phyloP scores from a whole-genome alignment of 1,140 invertebrate genomes.

The Neodiprion virginianus region DNA sequence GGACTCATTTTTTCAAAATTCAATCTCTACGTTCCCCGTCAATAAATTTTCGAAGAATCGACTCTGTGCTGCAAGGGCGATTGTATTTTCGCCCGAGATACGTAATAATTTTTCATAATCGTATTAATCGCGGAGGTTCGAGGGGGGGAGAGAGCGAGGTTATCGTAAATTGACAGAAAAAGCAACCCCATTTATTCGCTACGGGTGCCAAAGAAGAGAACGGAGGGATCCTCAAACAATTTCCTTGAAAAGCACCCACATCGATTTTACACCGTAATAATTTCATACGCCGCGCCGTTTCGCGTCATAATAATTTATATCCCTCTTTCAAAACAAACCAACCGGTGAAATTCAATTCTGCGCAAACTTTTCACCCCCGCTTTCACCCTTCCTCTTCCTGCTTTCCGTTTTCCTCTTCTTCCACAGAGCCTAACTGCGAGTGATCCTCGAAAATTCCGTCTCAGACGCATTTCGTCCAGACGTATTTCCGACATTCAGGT shows the following conservation, averaged over 20 bases:
- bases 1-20: too few species aligned
- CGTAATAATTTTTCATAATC: too few species aligned
- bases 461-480: too few species aligned
- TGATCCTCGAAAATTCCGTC: not conserved
- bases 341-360: conserved; percentile 1
- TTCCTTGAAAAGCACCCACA: not conserved
- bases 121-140: not conserved
- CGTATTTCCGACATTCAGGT: too few species aligned
- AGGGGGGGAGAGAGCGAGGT: not conserved
- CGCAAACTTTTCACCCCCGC: not conserved
- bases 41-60: too few species aligned
- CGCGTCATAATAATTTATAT: not conserved
- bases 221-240: not conserved
- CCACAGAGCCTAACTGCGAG: not conserved
- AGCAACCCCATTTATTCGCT: not conserved
- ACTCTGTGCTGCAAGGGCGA: too few species aligned
- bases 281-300: not conserved
- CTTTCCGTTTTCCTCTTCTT: not conserved
- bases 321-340: conserved; percentile 3
- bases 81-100: too few species aligned
- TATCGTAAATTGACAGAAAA: not conserved
- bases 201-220: not conserved
- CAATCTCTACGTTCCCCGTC: too few species aligned
- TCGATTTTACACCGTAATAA: conserved; percentile 5
- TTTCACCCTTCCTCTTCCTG: not conserved